Evolutionary conservation across 2,797 vertebrate species (phyloP).

Genomic region (Eurystomus glaucurus): DNA sequence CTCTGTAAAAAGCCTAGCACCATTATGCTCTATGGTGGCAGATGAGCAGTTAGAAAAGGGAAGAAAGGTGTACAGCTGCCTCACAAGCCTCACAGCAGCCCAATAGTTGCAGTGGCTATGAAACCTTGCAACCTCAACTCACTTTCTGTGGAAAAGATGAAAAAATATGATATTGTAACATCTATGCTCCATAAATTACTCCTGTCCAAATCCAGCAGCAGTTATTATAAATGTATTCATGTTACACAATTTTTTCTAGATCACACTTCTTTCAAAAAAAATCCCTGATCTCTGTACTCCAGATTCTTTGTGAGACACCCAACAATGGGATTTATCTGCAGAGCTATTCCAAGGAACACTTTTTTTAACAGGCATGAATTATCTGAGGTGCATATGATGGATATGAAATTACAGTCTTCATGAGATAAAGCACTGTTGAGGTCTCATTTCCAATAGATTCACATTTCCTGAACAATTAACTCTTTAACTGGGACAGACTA

Average conservation of each 20-base stretch:
- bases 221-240: not conserved
- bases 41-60: not conserved
- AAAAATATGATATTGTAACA: not conserved
- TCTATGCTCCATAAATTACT: not conserved
- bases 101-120: not conserved
- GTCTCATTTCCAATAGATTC: not conserved
- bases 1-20: not conserved
- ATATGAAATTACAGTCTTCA: not conserved
- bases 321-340: not conserved
- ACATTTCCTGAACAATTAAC: not conserved
- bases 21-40: not conserved
- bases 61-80: not conserved
- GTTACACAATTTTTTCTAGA: not conserved
- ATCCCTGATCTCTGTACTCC: not conserved
- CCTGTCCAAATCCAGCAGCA: not conserved
- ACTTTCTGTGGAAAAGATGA: not conserved
- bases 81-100: not conserved
- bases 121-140: not conserved
- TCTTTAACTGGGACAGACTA: conserved; percentile 21
- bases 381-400: not conserved
- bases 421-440: not conserved
- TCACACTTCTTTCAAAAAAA: not conserved
- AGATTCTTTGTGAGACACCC: not conserved
- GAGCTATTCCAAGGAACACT: not conserved
- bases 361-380: not conserved